phyloP scores from a whole-genome alignment of 2,888 invertebrate species.

The Brachyptera putata region DNA sequence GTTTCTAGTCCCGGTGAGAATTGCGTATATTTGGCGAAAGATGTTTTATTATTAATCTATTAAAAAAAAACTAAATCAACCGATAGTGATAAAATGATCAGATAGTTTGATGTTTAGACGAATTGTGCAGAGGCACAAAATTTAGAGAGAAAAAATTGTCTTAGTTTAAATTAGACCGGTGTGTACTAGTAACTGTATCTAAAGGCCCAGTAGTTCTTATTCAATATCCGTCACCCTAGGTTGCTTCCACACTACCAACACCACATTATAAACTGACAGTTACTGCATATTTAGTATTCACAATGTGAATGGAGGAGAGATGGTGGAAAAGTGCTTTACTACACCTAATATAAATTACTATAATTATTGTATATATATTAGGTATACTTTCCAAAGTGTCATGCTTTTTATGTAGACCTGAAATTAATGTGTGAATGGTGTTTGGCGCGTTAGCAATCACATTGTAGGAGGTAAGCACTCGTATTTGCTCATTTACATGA shows the following conservation, averaged over 20 bases:
- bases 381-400: slow-evolving; percentile 25
- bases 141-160: background rate
- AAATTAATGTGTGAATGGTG: slow-evolving; percentile 16
- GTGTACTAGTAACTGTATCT: slow-evolving; percentile 27
- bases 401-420: slow-evolving; percentile 30
- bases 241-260: slow-evolving; percentile 31
- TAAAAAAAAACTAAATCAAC: background rate
- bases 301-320: slow-evolving; percentile 31
- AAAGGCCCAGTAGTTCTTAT: slow-evolving; percentile 28
- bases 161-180: slow-evolving; percentile 25
- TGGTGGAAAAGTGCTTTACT: slow-evolving; percentile 30
- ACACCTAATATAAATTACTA: slow-evolving; percentile 17
- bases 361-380: slow-evolving; percentile 24
- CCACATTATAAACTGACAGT: slow-evolving; percentile 30
- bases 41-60: background rate
- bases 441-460: slow-evolving; percentile 39
- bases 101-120: background rate
- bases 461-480: slow-evolving; percentile 41
- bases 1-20: slow-evolving; percentile 19
- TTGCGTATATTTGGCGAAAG: background rate
- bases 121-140: slow-evolving; percentile 9
- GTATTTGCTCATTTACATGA: slow-evolving; percentile 35
- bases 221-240: slow-evolving; percentile 28
- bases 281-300: slow-evolving; percentile 34
- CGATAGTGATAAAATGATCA: background rate